phyloP scores from a whole-genome alignment of 2,113 vertebrate species.

The Craseonycteris thonglongyai region DNA sequence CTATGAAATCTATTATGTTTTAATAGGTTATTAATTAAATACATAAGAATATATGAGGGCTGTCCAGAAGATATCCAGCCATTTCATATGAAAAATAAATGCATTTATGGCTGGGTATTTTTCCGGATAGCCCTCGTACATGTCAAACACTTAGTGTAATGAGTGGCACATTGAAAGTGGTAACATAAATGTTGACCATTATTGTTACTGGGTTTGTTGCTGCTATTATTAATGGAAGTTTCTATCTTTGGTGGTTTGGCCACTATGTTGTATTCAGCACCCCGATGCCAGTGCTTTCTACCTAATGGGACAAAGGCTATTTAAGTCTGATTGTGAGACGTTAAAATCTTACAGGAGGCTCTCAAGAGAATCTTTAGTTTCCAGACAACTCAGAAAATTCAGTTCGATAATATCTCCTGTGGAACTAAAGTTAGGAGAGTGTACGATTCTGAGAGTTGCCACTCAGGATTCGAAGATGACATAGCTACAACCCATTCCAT shows the following conservation, averaged over 20 bases:
- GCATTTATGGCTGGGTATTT: too few relatives aligned
- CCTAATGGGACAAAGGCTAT: neutral
- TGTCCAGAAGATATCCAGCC: too few relatives aligned
- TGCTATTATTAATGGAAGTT: neutral
- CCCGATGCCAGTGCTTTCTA: neutral
- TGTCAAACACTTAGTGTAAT: neutral
- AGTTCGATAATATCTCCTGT: neutral
- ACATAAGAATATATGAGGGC: too few relatives aligned
- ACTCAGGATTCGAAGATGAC: neutral
- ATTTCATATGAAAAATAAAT: too few relatives aligned
- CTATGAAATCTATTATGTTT: too few relatives aligned
- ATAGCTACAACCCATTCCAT: neutral
- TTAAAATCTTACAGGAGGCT: neutral
- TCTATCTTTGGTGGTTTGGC: neutral
- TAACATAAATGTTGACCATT: neutral
- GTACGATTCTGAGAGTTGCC: neutral
- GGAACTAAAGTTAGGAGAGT: neutral
- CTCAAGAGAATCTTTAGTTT: neutral
- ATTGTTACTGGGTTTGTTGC: neutral
- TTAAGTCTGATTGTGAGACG: slow-evolving; percentile 7
- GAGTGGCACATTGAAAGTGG: neutral
- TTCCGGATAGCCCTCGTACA: too few relatives aligned
- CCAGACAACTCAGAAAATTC: neutral
- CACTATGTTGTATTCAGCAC: neutral
- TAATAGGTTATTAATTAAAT: too few relatives aligned